These are phyloP conservation scores for Lucilia cuprina DNA, from an alignment of 1,140 invertebrate species.

Conservation along the genomic window DNA sequence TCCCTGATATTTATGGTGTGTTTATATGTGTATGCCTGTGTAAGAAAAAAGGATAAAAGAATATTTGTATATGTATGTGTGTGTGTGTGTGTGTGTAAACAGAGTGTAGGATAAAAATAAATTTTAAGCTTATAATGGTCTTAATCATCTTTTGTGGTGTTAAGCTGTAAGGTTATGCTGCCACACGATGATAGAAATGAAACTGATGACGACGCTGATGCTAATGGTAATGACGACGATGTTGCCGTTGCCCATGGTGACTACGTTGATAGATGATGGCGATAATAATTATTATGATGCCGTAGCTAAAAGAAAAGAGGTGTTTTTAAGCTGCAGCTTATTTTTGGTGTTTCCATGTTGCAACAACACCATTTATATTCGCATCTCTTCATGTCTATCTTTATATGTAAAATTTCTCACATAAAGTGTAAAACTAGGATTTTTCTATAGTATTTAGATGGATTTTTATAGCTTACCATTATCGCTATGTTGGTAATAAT, in stretches of 20 bases:
- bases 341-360: background rate
- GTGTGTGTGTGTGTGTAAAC: background rate
- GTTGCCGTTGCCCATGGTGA: background rate
- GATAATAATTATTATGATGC: background rate
- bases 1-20: background rate
- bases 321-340: constrained; percentile 14
- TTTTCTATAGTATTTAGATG: background rate
- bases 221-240: background rate
- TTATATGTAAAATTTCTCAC: background rate
- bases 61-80: background rate
- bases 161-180: constrained; percentile 26
- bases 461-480: background rate
- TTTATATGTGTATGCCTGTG: too few species aligned
- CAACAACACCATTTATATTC: background rate
- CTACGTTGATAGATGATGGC: constrained; percentile 15
- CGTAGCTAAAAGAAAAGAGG: background rate
- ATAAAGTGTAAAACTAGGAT: background rate
- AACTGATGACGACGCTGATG: background rate
- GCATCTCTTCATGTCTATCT: too few species aligned
- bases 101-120: constrained; percentile 27
- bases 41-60: background rate
- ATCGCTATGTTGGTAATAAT: too few species aligned
- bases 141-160: constrained; percentile 32
- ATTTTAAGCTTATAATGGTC: constrained; percentile 34
- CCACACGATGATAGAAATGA: constrained; percentile 2